Evolutionary conservation across 2,113 vertebrate species (phyloP).

Genomic region (Pangasianodon gigas): DNA sequence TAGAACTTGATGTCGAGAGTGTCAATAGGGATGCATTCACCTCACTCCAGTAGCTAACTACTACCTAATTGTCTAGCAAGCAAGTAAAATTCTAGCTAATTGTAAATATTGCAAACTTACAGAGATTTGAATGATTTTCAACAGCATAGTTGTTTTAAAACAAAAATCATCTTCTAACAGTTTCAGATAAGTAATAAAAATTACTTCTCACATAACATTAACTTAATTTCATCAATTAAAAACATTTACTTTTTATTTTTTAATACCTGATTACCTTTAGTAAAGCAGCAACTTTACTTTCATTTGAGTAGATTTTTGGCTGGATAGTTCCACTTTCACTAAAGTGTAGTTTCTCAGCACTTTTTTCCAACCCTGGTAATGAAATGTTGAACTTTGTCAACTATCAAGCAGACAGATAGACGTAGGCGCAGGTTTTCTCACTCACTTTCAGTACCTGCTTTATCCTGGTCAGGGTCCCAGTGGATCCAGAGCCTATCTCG

Average conservation of each 20-base stretch:
- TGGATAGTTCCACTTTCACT: neutral
- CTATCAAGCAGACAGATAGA: neutral
- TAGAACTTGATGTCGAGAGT: neutral
- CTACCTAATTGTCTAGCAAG: too few relatives aligned
- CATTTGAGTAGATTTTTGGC: neutral
- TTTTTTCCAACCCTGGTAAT: neutral
- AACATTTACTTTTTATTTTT: neutral
- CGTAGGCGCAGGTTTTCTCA: neutral
- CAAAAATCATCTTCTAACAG: too few relatives aligned
- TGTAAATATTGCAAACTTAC: neutral
- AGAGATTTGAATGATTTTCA: neutral
- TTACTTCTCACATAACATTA: neutral
- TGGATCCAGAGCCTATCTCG: neutral
- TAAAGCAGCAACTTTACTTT: neutral
- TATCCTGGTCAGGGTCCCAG: neutral
- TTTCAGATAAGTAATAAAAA: neutral
- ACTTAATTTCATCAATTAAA: neutral
- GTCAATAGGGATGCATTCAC: neutral
- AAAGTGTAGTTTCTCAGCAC: neutral
- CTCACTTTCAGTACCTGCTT: neutral
- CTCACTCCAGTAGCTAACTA: neutral
- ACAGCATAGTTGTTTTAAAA: neutral
- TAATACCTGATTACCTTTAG: neutral
- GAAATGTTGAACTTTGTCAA: neutral
- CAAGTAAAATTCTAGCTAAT: neutral